Evolutionary conservation across 37 sponge, comb jelly and placozoan species (phyloP), one percentile per base, ranked within the genome.

Genomic region (Aphrocallistes beatrix): DNA sequence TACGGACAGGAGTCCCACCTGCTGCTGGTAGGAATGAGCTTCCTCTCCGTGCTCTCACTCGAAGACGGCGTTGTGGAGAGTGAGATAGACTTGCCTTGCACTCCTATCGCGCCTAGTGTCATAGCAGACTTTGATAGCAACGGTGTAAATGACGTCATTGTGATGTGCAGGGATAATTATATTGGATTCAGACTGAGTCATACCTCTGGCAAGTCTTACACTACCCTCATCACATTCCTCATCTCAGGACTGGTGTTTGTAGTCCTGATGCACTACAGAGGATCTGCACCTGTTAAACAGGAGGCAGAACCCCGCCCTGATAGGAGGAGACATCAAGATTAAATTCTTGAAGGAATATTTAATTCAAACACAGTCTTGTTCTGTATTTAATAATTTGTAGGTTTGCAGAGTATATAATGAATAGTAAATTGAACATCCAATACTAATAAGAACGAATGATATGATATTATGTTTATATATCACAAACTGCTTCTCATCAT

Each of bases 71-170:
- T 82, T 0, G 51, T 40, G 1, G 82, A 81, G 25, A 38, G 85
- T 0, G 17, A 82, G n/a, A 13, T 45, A 37, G 38, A 45, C 6
- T 51, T 88, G 0, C 86, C 89, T 81, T 94, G 90, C 82, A 86
- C 89, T 21, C 91, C 94, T 0, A 50, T 94, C 17, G 51, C 75
- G 37, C 87, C 89, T 40, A 83, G 90, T 9, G 85, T 88, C 17
- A 38, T 94, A 17, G 88, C 81, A 0, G 94, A 94, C 81, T 94
- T 91, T 83, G 87, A 83, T 60, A 86, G 83, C 0, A 92, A 94
- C 88, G 92, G 92, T 1, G 81, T 82, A 37, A 94, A 91, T 82
- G 94, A 94, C 38, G 39, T 94, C 88, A 89, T 94, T 0, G 1
- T 90, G 81, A 91, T 90, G 0, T 94, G 94, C 83, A 37, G 86